Base-by-base conservation (phyloP, 2,797 vertebrate genomes). In the Lutjanus campechanus region DNA sequence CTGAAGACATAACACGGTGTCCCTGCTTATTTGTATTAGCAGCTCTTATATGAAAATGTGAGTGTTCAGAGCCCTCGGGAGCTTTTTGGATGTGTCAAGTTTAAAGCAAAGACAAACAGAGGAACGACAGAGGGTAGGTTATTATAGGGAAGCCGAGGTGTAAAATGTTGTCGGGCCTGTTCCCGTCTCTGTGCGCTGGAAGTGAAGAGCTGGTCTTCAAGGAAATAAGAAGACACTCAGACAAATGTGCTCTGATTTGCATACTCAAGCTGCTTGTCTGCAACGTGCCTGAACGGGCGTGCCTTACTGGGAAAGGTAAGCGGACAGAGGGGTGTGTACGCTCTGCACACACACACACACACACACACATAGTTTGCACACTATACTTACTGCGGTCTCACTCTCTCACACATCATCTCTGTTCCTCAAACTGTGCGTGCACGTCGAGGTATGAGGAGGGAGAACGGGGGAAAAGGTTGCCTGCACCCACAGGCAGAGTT, bases 191-290 rank as follows among this genome's bases (percentile, higher is more conserved):
- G 3, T 8, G 29, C 29, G 29, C 29, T 36, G 29, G 12, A 25
- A 79, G 29, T 36, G 50, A 47, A 4, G 5, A 2, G 8, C 16
- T 15, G 51, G 11, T 49, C 51, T 43, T 64, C 50, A 22, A 53
- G 46, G 67, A 54, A 78, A 65, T 56, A 76, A 40, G 16, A 40
- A 61, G 22, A 2, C 22, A 8, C 17, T 20, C 25, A 60, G 11
- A 8, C 0, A 56, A 49, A 15, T 40, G 19, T 20, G 71, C 6
- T 41, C 60, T 59, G 83, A 94, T 94, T 95, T 95, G 93, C 94
- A 95, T 95, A 94, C 43, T 88, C 0, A 9, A 82, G 84, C 53
- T 46, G 36, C 15, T 17, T 40, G 55, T 54, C 43, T 19, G 51
- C 54, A 12, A 54, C 62, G 4, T 73, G 80, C 75, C 76, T 80